Percentiles rank a stretch among this genome's conserved stretches.
phyloP scores from a whole-genome alignment of 2,888 invertebrate species.

The Drosophila atripex region DNA sequence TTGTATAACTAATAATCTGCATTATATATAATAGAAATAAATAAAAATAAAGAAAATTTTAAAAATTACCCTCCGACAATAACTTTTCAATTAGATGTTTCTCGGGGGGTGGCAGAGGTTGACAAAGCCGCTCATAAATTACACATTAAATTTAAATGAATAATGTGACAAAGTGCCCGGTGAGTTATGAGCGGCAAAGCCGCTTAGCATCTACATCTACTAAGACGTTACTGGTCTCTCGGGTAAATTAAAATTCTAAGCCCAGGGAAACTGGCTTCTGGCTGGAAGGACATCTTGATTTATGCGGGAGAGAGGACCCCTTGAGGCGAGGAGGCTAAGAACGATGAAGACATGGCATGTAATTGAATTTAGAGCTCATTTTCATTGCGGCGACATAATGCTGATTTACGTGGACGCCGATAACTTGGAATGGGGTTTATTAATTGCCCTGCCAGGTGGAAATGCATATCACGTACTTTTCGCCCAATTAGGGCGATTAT shows the following conservation, averaged over 20 bases:
- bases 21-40: background rate
- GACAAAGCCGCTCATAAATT: constrained; percentile 69
- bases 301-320: constrained; percentile 35
- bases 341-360: constrained; percentile 35
- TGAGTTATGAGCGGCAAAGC: constrained; percentile 73
- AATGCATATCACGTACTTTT: constrained; percentile 71
- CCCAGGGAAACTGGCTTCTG: constrained; percentile 5
- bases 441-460: constrained; percentile 55
- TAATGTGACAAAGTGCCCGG: constrained; percentile 65
- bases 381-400: constrained; percentile 68
- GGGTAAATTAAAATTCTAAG: constrained; percentile 61
- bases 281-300: constrained; percentile 57
- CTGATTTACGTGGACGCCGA: constrained; percentile 71
- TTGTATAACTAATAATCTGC: too few relatives aligned
- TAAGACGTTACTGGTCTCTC: constrained; percentile 62
- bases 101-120: constrained; percentile 35
- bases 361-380: constrained; percentile 78
- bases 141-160: constrained; percentile 73
- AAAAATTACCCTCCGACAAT: constrained; percentile 8
- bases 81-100: constrained; percentile 51
- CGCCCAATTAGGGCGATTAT: constrained; percentile 80
- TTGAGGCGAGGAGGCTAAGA: constrained; percentile 29
- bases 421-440: constrained; percentile 50
- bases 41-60: too few relatives aligned
- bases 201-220: constrained; percentile 67